phyloP scores from a whole-genome alignment of 2,797 vertebrate genomes.

The Antrozous pallidus region DNA sequence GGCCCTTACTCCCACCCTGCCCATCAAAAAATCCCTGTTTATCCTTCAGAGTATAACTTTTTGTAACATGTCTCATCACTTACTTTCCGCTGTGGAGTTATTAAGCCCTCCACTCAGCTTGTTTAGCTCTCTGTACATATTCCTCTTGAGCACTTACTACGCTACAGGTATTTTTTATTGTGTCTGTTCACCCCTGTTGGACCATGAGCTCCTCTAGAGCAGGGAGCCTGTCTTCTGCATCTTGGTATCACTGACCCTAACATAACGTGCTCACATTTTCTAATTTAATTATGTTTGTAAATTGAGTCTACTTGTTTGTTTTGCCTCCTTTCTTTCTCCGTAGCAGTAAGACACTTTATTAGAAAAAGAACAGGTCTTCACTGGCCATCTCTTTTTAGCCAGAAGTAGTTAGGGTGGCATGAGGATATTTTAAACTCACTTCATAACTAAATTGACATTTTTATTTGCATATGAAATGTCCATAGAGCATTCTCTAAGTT shows the following conservation, averaged over 20 bases:
- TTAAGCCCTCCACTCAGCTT: background rate
- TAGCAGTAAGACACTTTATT: background rate
- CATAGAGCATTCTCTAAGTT: background rate
- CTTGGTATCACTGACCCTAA: background rate
- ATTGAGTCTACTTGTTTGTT: background rate
- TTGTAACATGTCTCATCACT: background rate
- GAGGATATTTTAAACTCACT: background rate
- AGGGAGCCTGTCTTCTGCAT: background rate
- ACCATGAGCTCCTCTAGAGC: background rate
- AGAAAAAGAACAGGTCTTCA: background rate
- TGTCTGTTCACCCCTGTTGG: background rate
- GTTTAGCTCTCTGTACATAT: background rate
- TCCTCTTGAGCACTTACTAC: background rate
- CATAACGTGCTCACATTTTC: background rate
- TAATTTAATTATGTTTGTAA: background rate
- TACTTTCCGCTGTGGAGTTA: background rate
- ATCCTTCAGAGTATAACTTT: background rate
- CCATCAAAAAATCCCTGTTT: conserved; percentile 11
- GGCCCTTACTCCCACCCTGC: background rate
- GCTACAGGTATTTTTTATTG: background rate
- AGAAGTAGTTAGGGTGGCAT: background rate
- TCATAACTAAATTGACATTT: conserved; percentile 12
- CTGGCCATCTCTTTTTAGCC: background rate
- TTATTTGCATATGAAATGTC: conserved; percentile 3
- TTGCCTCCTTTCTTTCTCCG: background rate